These are phyloP conservation scores for Blomia tropicalis DNA, from an alignment of 2,888 invertebrate genomes.

Conservation along the genomic window DNA sequence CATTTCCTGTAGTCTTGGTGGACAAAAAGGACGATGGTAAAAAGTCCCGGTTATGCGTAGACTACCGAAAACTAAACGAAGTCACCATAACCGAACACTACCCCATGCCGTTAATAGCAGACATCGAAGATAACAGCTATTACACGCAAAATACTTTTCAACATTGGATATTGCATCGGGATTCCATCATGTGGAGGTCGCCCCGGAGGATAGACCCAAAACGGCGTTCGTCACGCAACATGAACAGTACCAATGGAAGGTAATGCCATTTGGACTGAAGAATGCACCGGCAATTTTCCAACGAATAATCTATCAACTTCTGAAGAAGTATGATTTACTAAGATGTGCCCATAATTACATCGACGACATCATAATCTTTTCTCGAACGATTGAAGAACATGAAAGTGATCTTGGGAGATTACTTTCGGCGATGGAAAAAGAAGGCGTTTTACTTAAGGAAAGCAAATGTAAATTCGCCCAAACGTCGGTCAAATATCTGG, in stretches of 20 bases:
- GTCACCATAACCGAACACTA: conserved; percentile 19
- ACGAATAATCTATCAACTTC: background rate
- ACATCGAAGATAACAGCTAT: background rate
- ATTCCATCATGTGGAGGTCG: background rate
- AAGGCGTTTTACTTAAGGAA: background rate
- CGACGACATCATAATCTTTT: conserved; percentile 32
- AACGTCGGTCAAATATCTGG: background rate
- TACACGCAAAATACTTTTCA: conserved; percentile 26
- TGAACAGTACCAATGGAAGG: conserved; percentile 17
- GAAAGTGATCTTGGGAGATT: background rate
- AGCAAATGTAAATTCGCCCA: background rate
- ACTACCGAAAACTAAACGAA: conserved; percentile 27
- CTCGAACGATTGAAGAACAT: conserved; percentile 26
- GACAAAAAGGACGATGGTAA: conserved; percentile 26
- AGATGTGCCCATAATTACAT: conserved; percentile 27
- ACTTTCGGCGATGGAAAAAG: background rate
- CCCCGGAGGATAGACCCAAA: background rate
- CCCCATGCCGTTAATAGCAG: conserved; percentile 23
- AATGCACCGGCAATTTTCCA: conserved; percentile 20
- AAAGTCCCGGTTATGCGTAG: conserved; percentile 26
- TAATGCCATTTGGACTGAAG: conserved; percentile 11
- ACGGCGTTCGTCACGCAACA: conserved; percentile 16
- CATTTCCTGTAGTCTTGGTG: conserved; percentile 25
- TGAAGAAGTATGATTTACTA: conserved; percentile 10
- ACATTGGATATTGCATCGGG: conserved; percentile 25